phyloP scores from a whole-genome alignment of 2,888 invertebrate genomes.

The Habrosyne pyritoides region DNA sequence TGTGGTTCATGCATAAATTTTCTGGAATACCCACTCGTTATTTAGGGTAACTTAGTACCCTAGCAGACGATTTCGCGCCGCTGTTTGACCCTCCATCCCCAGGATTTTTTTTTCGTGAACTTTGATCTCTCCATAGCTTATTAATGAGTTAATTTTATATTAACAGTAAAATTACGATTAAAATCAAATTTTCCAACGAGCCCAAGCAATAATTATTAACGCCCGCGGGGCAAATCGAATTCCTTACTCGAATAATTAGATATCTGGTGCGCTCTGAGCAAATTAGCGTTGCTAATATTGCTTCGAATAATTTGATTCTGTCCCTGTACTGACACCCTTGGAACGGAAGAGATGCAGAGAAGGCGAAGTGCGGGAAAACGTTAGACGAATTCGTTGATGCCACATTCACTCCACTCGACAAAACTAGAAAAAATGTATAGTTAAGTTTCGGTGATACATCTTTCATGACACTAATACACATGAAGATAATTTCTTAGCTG shows the following conservation, averaged over 20 bases:
- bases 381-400: too few species aligned
- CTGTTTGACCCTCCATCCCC: too few species aligned
- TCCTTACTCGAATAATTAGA: neutral
- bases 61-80: too few species aligned
- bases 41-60: neutral
- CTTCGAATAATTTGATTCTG: neutral
- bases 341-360: too few species aligned
- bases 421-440: neutral
- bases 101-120: too few species aligned
- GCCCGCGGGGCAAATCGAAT: neutral
- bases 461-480: neutral
- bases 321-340: neutral
- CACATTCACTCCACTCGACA: neutral
- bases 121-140: too few species aligned
- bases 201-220: neutral
- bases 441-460: neutral
- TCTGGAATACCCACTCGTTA: slow-evolving; percentile 11
- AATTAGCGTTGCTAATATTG: neutral
- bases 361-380: too few species aligned
- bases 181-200: neutral
- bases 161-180: neutral
- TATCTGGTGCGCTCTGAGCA: neutral
- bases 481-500: neutral
- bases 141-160: neutral
- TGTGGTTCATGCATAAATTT: slow-evolving; percentile 58